Evolutionary conservation across 2,888 invertebrate genomes (phyloP).

Genomic region (Apocheima hispidaria): DNA sequence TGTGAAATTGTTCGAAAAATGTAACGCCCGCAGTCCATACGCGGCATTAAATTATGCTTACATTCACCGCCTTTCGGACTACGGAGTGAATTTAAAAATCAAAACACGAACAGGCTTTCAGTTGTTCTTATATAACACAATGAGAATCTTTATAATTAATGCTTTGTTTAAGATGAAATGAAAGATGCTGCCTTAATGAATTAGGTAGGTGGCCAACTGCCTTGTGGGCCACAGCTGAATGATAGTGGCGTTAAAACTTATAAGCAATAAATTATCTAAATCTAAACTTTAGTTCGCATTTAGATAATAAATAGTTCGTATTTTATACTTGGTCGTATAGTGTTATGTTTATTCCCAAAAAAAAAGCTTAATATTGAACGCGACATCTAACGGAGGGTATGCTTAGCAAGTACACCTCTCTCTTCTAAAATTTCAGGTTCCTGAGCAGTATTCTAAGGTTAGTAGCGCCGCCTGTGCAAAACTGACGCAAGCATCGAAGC

Average conservation of each 20-base stretch:
- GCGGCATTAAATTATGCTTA: conserved; percentile 68
- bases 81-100: conserved; percentile 53
- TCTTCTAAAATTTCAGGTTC: background rate
- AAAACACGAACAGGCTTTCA: conserved; percentile 49
- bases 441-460: background rate
- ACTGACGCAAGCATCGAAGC: background rate
- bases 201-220: conserved; percentile 31
- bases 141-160: conserved; percentile 43
- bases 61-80: conserved; percentile 48
- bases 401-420: conserved; percentile 30
- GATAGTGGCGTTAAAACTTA: too few relatives aligned
- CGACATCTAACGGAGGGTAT: conserved; percentile 58
- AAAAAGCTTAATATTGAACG: background rate
- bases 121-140: conserved; percentile 45
- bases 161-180: conserved; percentile 25
- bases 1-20: conserved; percentile 65
- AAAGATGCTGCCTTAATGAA: conserved; percentile 30
- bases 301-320: background rate
- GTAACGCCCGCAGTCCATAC: conserved; percentile 57
- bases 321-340: too few relatives aligned
- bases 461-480: conserved; percentile 21
- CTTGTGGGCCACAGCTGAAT: too few relatives aligned
- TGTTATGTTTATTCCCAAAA: background rate
- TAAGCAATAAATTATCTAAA: background rate
- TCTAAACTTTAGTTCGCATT: background rate